Conservation (phyloP, 2,888 invertebrate species). For the Antitype chi region DNA sequence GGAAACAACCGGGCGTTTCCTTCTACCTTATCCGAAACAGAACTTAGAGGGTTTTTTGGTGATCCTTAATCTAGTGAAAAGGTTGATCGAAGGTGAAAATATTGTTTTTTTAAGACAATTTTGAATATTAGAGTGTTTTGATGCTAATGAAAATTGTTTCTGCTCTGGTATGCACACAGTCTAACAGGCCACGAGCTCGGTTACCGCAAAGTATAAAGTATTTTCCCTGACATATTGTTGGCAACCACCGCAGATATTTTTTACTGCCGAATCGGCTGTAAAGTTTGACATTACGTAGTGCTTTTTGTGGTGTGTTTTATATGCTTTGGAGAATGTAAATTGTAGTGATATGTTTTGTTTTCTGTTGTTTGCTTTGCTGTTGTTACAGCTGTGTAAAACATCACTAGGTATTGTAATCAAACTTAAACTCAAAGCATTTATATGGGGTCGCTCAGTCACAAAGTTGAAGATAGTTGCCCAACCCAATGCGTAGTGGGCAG, state of each 20-base stretch:
- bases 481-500: background rate
- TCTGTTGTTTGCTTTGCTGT: background rate
- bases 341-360: conserved; percentile 21
- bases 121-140: no score
- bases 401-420: background rate
- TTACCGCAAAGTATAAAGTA: conserved; percentile 37
- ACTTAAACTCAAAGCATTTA: no score
- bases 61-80: no score
- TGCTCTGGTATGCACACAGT: background rate
- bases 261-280: conserved; percentile 31
- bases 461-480: background rate
- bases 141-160: background rate
- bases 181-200: conserved; percentile 7
- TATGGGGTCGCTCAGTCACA: background rate
- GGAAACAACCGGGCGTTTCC: no score
- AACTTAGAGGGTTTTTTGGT: no score
- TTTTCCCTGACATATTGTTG: conserved; percentile 49
- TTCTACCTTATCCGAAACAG: no score
- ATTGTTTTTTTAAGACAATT: no score
- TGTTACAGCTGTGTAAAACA: no score
- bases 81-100: no score
- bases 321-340: conserved; percentile 22
- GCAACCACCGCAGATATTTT: conserved; percentile 38
- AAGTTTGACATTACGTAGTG: conserved; percentile 40
- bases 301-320: conserved; percentile 40